Percentiles rank a stretch among this genome's conserved stretches.
These are phyloP conservation scores for Hypomesus transpacificus DNA, from an alignment of 2,113 vertebrate genomes.

Conservation along the genomic window DNA sequence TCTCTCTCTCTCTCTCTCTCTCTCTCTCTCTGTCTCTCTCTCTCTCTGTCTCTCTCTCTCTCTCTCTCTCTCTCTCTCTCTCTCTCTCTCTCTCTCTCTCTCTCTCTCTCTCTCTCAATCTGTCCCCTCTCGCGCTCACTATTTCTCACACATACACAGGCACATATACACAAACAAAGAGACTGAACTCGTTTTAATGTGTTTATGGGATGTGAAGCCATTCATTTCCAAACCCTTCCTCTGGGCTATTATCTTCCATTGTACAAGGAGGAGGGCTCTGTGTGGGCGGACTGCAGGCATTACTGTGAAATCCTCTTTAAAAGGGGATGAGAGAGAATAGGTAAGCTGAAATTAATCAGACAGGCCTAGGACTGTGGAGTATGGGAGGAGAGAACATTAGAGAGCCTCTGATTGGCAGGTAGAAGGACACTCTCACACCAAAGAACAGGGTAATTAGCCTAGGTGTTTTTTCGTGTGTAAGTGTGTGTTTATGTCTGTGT, in stretches of 20 bases:
- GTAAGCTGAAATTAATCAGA: conserved; percentile 63
- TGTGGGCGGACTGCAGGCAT: conserved; percentile 64
- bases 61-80: not conserved
- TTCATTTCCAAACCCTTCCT: conserved; percentile 54
- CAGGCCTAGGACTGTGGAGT: conserved; percentile 56
- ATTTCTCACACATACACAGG: conserved; percentile 22
- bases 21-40: not conserved
- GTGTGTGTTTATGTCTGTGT: not conserved
- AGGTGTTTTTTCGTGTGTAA: conserved; percentile 1
- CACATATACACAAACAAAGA: conserved; percentile 30
- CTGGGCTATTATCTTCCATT: conserved; percentile 65
- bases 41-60: not conserved
- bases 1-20: conserved; percentile 8
- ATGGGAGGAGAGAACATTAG: conserved; percentile 63
- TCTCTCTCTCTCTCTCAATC: not conserved
- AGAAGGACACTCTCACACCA: conserved; percentile 44
- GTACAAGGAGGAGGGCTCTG: conserved; percentile 51
- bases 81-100: not conserved
- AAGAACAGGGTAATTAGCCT: conserved; percentile 9
- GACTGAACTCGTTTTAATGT: conserved; percentile 47
- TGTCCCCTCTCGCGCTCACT: conserved; percentile 13
- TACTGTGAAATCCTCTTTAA: conserved; percentile 69
- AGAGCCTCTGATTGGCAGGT: conserved; percentile 59
- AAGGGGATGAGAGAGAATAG: conserved; percentile 59
- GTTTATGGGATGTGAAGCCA: conserved; percentile 51